Evolutionary conservation across 2,888 invertebrate genomes (phyloP).

Genomic region (Anticlea derivata): DNA sequence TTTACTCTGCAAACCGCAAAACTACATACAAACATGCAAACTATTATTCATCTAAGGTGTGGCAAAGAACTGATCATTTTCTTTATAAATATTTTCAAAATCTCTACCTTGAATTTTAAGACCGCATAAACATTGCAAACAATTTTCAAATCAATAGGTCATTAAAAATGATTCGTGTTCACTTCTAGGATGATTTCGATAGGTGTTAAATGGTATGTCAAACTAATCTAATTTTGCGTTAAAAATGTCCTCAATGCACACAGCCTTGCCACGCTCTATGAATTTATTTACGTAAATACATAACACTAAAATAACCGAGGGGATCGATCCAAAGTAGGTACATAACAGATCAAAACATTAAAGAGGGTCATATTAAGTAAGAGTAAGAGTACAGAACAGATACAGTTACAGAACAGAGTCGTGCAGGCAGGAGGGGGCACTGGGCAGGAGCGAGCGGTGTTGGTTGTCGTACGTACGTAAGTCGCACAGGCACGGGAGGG

Average conservation of each 20-base stretch:
- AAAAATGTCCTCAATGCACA: slow-evolving; percentile 86
- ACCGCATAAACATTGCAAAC: slow-evolving; percentile 68
- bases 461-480: slow-evolving; percentile 36
- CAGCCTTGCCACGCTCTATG: slow-evolving; percentile 89
- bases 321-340: slow-evolving; percentile 77
- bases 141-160: slow-evolving; percentile 65
- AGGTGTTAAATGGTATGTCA: slow-evolving; percentile 69
- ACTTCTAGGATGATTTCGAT: slow-evolving; percentile 76
- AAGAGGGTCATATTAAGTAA: slow-evolving; percentile 79
- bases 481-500: slow-evolving; percentile 43
- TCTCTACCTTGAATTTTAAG: slow-evolving; percentile 68
- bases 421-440: slow-evolving; percentile 76
- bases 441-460: slow-evolving; percentile 48
- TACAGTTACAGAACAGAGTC: slow-evolving; percentile 48
- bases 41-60: slow-evolving; percentile 81
- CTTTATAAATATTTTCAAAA: slow-evolving; percentile 62
- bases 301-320: slow-evolving; percentile 82
- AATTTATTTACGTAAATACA: slow-evolving; percentile 76
- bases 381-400: slow-evolving; percentile 74
- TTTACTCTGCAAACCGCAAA: slow-evolving; percentile 55
- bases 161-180: slow-evolving; percentile 77
- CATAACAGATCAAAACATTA: slow-evolving; percentile 80
- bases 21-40: slow-evolving; percentile 70
- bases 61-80: slow-evolving; percentile 82
- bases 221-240: slow-evolving; percentile 81